phyloP scores from a whole-genome alignment of 2,888 invertebrate genomes.

The Pseudanteris insignis region DNA sequence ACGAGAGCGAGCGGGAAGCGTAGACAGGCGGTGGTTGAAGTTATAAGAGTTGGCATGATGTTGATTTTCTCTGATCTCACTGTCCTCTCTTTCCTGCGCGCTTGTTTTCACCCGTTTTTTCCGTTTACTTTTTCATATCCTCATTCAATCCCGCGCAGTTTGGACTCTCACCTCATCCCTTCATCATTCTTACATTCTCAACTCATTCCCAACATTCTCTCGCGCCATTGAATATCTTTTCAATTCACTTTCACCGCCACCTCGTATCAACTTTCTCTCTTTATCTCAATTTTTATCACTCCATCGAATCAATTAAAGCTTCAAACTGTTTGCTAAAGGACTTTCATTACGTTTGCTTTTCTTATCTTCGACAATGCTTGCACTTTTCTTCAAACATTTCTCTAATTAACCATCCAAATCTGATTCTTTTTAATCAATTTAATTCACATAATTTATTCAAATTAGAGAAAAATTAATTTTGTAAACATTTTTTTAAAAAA shows the following conservation, averaged over 20 bases:
- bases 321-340: conserved; percentile 63
- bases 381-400: conserved; percentile 17
- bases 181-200: conserved; percentile 48
- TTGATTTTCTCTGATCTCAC: conserved; percentile 54
- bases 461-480: no score
- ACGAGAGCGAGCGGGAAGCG: conserved; percentile 52
- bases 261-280: conserved; percentile 48
- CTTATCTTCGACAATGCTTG: conserved; percentile 40
- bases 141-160: conserved; percentile 29
- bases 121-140: conserved; percentile 37
- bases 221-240: conserved; percentile 43
- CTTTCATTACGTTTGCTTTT: conserved; percentile 57
- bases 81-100: conserved; percentile 23
- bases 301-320: conserved; percentile 64
- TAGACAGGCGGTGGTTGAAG: conserved; percentile 60
- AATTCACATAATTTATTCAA: no score
- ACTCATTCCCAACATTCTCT: conserved; percentile 41
- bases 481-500: no score
- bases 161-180: conserved; percentile 48
- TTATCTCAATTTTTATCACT: conserved; percentile 55
- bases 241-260: conserved; percentile 40
- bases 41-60: conserved; percentile 63
- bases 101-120: conserved; percentile 35
- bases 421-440: no score
- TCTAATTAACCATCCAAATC: no score